Base-by-base conservation (phyloP, 2,113 vertebrate species). In the Vulpes ferrilata region DNA sequence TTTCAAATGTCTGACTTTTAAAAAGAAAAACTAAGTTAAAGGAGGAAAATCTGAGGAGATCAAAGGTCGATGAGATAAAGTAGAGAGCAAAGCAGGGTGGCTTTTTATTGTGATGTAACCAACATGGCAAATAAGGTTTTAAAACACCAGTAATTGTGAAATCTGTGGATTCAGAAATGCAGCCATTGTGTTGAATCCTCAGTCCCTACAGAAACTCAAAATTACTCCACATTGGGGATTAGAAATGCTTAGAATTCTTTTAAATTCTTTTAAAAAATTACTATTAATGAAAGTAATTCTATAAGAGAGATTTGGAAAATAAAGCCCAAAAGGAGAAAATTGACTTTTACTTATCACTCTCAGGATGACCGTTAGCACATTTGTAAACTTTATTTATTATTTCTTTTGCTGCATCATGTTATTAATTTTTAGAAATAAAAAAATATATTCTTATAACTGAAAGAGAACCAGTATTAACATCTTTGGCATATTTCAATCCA, bases 91-190 rank as follows among this genome's bases (percentile, higher is more conserved):
- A 81, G 23, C 35, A 57, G 25, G 94, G 11, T 81, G 23, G 60
- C 81, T 88, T 88, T 80, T 51, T 22, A 65, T 74, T 76, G 71
- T 88, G 73, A 81, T 89, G 69, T 87, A 92, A 90, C 51, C 80
- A 78, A 73, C 48, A 38, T 79, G 43, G 71, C 51, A 97, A 95
- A 91, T 85, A 81, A 7, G 55, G 80, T 62, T 92, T 67, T 35
- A 87, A 90, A 87, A 64, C 30, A 78, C 20, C 53, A 67, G 80
- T 12, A 51, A 53, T 94, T 98, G 78, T 93, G 93, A 97, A 89
- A 97, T 82, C 38, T 16, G 0, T 90, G 55, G 48, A 92, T 93
- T 86, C 19, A 88, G 79, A 92, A 92, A 92, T 38, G 30, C 78
- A 90, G 15, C 48, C 73, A 5, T 65, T 94, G 73, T 85, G 32